Conservation (phyloP, 2,797 vertebrate genomes). For the Bovichtus variegatus region DNA sequence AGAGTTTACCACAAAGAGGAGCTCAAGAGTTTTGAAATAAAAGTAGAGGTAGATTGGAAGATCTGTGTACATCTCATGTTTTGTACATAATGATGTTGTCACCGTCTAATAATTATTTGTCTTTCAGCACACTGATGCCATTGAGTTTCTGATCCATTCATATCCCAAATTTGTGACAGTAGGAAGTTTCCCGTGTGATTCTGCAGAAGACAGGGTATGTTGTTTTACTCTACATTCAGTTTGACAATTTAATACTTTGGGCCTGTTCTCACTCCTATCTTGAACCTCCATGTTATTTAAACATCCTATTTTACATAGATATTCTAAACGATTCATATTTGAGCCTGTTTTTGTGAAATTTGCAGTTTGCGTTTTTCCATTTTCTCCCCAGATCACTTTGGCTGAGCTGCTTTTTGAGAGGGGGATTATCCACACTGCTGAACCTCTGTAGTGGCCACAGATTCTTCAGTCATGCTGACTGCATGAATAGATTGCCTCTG, state of each 20-base stretch:
- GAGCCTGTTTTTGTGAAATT: background rate
- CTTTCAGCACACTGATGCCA: slow-evolving; percentile 87
- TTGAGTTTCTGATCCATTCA: slow-evolving; percentile 93
- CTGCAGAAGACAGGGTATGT: slow-evolving; percentile 87
- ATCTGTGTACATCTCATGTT: background rate
- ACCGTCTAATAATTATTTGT: background rate
- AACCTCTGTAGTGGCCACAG: slow-evolving; percentile 73
- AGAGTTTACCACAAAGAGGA: slow-evolving; percentile 96
- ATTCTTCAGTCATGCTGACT: slow-evolving; percentile 37
- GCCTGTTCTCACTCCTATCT: background rate
- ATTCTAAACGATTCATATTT: background rate
- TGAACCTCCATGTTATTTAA: background rate
- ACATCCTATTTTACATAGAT: background rate
- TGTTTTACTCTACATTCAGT: background rate
- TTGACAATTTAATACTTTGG: background rate
- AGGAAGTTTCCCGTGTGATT: slow-evolving; percentile 88
- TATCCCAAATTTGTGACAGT: slow-evolving; percentile 91
- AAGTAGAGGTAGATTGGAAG: slow-evolving; percentile 83
- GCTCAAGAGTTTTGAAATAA: slow-evolving; percentile 88
- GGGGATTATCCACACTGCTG: slow-evolving; percentile 90
- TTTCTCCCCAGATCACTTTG: slow-evolving; percentile 84
- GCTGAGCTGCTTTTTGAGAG: slow-evolving; percentile 92
- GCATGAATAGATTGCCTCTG: slow-evolving; percentile 35
- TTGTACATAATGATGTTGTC: background rate
- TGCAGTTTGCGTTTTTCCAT: background rate